Evolutionary conservation across 2,113 vertebrate genomes (phyloP).

Genomic region (Heterochromis multidens): DNA sequence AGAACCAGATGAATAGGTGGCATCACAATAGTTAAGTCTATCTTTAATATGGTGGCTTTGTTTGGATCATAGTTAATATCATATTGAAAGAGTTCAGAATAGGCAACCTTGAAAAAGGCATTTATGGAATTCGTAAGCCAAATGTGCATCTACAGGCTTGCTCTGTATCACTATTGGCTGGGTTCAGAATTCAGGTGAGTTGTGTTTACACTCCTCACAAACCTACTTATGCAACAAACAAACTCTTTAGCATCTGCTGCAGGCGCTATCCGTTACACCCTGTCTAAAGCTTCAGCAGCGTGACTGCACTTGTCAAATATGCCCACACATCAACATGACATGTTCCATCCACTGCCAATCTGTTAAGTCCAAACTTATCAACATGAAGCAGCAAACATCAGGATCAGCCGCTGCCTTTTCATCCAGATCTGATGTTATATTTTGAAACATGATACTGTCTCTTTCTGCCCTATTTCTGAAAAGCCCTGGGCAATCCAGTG

Average conservation of each 20-base stretch:
- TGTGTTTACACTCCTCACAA: constrained; percentile 5
- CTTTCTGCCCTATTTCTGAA: constrained; percentile 32
- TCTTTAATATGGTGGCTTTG: neutral
- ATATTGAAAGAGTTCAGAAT: neutral
- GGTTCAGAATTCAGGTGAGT: neutral
- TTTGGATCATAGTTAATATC: neutral
- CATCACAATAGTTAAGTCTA: neutral
- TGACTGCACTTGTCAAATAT: constrained; percentile 58
- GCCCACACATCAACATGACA: constrained; percentile 44
- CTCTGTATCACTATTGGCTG: neutral
- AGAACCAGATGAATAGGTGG: neutral
- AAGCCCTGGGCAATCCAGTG: neutral
- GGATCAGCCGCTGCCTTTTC: neutral
- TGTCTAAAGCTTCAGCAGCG: constrained; percentile 30
- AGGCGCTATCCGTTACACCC: constrained; percentile 38
- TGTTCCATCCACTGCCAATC: constrained; percentile 31
- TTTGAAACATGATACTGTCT: constrained; percentile 7
- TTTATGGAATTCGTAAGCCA: neutral
- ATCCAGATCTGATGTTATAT: neutral
- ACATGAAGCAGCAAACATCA: neutral
- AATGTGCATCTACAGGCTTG: neutral
- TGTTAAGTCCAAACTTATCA: constrained; percentile 2
- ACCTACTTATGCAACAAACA: constrained; percentile 31
- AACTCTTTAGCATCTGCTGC: neutral
- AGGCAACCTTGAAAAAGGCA: neutral